Base-by-base conservation (phyloP, 2,797 vertebrate species). In the Pangasius mekongensis region DNA sequence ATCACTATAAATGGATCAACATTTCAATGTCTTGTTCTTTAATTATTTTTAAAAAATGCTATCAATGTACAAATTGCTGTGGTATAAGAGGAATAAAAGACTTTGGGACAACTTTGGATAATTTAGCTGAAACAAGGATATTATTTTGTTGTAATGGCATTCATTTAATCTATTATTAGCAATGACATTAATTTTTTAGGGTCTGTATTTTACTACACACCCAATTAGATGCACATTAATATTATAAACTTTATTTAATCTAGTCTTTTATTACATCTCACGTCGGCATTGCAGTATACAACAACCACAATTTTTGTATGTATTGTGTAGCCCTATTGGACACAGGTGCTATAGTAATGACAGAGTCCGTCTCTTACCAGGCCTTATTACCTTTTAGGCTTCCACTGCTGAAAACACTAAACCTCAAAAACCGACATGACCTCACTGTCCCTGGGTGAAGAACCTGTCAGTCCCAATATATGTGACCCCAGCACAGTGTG, bases 341-440 rank as follows among this genome's bases (percentile, higher is more conserved):
- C 24, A 43, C 71, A 73, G 71, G n/a, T 20, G 49, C 20, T 77
- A 52, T 30, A 77, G 74, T 52, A 52, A 52, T 8, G 47, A 13
- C 69, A 24, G 5, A 33, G 30, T 33, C 7, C 30, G 13, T 3
- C 10, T 60, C 67, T 67, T 5, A 20, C 36, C 22, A 60, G 8
- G 54, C 27, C 56, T 66, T 8, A 89, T 88, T 87, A 84, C 43
- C 47, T 78, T 62, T 47, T 56, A 62, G 36, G 73, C 9, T 81
- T 73, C 80, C 86, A 74, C 9, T 39, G 80, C 85, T 87, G 77
- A 89, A 91, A 86, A 90, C 88, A 77, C 83, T 90, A 88, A 89
- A 89, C 91, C 89, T 90, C 90, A 89, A 84, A 90, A 89, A 91
- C 88, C 66, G 71, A 80, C 90, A 66, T 80, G 83, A 91, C 90